Evolutionary conservation across 2,888 invertebrate genomes (phyloP), one percentile per base, ranked within the genome.

Genomic region (Nymphalis urticae): DNA sequence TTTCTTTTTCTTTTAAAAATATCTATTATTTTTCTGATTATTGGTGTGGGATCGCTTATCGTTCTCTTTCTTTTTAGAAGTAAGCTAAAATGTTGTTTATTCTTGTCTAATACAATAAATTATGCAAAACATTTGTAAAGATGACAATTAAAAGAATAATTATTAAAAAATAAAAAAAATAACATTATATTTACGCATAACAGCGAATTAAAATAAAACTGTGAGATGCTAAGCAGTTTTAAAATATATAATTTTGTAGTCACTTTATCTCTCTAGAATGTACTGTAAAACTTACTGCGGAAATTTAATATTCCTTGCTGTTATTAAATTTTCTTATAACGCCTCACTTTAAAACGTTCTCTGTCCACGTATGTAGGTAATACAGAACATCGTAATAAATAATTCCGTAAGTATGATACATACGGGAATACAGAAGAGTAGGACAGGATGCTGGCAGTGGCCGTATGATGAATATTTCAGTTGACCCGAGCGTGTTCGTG

Each of bases 391-490:
- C 73, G 70, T 78, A 69, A 84, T 86, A 85, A 78, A 86, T 85
- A 84, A 86, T 86, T 86, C 85, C 73, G 81, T 82, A 85, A 85
- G 86, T 80, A 81, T 74, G 73, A 76, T 76, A 79, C 82, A 77
- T 79, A 68, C 71, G 82, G 77, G 87, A 82, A 83, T 84, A 82
- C 77, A 80, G 53, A 53, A 69, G 64, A 48, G 79, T 79, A 77
- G 80, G 83, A 82, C 82, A 80, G 80, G 80, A 78, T 77, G 51
- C 13, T 9, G 76, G 76, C 75, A 77, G 72, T 78, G 77, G 77
- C 79, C 78, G 78, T 80, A 77, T 73, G 68, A 72, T 85, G 83
- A 85, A 85, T 85, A 83, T 82, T 85, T 85, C 82, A 85, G 76
- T 69, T 75, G 76, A 75, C 64, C 76, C 75, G 71, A 75, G 77